Conservation (phyloP, 2,888 invertebrate genomes). For the Muscina levida region DNA sequence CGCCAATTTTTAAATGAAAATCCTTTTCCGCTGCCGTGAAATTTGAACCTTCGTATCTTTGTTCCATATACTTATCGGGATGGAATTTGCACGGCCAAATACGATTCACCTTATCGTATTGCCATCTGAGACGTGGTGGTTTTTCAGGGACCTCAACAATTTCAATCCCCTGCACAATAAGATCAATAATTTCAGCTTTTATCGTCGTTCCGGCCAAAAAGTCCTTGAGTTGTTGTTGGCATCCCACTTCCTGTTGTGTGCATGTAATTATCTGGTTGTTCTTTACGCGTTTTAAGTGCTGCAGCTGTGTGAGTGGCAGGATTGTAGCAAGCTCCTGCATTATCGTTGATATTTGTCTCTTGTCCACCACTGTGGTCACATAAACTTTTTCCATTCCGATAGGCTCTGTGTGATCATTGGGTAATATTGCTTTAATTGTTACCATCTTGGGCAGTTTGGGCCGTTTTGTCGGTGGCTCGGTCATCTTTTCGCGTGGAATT, state of each 20-base stretch:
- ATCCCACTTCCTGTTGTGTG: slow-evolving; percentile 50
- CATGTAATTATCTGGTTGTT: slow-evolving; percentile 83
- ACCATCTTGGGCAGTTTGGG: slow-evolving; percentile 44
- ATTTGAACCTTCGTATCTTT: slow-evolving; percentile 82
- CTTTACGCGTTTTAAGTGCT: slow-evolving; percentile 88
- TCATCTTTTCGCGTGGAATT: slow-evolving; percentile 3
- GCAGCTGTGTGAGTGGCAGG: slow-evolving; percentile 82
- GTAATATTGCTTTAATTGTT: slow-evolving; percentile 81
- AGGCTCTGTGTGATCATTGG: slow-evolving; percentile 81
- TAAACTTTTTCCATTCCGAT: slow-evolving; percentile 82
- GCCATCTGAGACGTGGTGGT: slow-evolving; percentile 85
- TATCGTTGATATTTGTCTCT: slow-evolving; percentile 83
- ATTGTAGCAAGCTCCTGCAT: slow-evolving; percentile 83
- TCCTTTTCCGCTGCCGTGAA: slow-evolving; percentile 82
- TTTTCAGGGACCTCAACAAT: slow-evolving; percentile 82
- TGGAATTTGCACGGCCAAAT: slow-evolving; percentile 94
- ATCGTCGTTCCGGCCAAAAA: slow-evolving; percentile 57
- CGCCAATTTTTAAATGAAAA: slow-evolving; percentile 83
- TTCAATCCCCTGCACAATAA: slow-evolving; percentile 79
- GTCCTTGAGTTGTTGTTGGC: slow-evolving; percentile 12
- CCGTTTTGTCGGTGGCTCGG: slow-evolving; percentile 47
- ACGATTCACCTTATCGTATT: slow-evolving; percentile 83
- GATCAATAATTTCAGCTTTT: slow-evolving; percentile 63
- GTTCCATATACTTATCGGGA: slow-evolving; percentile 87
- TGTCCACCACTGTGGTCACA: slow-evolving; percentile 83